Evolutionary conservation across 2,113 vertebrate genomes (phyloP).

Genomic region (Pygoscelis adeliae): DNA sequence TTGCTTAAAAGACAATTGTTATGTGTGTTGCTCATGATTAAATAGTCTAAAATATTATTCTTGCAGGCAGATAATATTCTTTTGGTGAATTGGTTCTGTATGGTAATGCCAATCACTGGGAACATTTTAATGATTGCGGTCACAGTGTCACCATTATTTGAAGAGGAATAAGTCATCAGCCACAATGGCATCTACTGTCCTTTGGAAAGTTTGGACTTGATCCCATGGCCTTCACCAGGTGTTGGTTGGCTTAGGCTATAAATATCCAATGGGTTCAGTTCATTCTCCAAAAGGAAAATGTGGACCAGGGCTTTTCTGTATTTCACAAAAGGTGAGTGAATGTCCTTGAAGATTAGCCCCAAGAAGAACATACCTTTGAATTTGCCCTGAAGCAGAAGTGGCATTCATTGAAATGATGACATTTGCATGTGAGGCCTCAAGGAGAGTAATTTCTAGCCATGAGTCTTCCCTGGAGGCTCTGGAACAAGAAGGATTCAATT

Average conservation of each 20-base stretch:
- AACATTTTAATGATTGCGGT: background rate
- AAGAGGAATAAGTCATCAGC: background rate
- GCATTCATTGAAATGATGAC: background rate
- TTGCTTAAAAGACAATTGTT: background rate
- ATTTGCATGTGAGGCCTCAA: background rate
- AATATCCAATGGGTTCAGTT: background rate
- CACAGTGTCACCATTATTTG: background rate
- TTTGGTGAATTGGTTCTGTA: background rate
- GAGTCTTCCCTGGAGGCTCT: background rate
- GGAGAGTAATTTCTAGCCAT: background rate
- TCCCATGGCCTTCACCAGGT: background rate
- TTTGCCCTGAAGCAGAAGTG: background rate
- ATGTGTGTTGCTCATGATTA: background rate
- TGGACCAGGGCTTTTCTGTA: background rate
- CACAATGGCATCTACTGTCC: fast-evolving
- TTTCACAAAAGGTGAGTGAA: background rate
- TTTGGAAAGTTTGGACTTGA: background rate
- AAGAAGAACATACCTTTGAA: background rate
- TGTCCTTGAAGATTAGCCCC: background rate
- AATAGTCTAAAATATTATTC: background rate
- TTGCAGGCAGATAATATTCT: background rate
- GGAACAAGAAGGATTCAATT: background rate
- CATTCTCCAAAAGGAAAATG: background rate
- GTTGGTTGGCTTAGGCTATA: background rate
- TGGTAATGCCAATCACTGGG: background rate